Evolutionary conservation across 2,888 invertebrate species (phyloP).

Genomic region (Phalera bucephala): DNA sequence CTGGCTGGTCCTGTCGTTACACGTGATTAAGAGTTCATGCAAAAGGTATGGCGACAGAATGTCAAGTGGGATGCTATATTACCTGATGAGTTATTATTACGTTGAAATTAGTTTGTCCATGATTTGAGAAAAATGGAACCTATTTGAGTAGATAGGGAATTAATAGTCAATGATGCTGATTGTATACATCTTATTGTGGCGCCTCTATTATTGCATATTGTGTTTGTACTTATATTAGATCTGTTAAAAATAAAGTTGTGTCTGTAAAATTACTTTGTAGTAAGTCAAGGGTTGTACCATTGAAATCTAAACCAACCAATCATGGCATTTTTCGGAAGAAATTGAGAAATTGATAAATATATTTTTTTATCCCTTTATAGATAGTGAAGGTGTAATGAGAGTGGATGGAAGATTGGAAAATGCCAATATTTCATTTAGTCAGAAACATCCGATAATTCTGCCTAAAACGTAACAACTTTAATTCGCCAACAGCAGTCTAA

Average conservation of each 20-base stretch:
- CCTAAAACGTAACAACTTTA: neutral
- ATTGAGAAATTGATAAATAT: neutral
- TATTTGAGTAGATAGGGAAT: neutral
- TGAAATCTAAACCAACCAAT: neutral
- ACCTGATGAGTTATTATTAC: neutral
- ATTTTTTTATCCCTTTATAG: neutral
- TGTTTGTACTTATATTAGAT: neutral
- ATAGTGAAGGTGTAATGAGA: neutral
- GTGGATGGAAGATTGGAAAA: neutral
- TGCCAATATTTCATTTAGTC: neutral
- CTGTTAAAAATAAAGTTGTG: neutral
- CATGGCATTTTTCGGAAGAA: neutral
- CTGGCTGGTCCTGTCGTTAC: slow-evolving; percentile 1
- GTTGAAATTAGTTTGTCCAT: neutral
- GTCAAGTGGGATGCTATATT: neutral
- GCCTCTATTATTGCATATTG: neutral
- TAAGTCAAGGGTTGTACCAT: neutral
- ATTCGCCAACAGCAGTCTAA: neutral
- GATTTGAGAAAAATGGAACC: neutral
- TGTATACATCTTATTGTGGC: neutral
- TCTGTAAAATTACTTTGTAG: neutral
- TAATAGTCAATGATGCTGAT: neutral
- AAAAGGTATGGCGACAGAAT: neutral
- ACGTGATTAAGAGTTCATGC: neutral
- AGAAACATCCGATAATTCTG: neutral